Conservation (phyloP, 2,888 invertebrate genomes). For the Epirrita christyi region DNA sequence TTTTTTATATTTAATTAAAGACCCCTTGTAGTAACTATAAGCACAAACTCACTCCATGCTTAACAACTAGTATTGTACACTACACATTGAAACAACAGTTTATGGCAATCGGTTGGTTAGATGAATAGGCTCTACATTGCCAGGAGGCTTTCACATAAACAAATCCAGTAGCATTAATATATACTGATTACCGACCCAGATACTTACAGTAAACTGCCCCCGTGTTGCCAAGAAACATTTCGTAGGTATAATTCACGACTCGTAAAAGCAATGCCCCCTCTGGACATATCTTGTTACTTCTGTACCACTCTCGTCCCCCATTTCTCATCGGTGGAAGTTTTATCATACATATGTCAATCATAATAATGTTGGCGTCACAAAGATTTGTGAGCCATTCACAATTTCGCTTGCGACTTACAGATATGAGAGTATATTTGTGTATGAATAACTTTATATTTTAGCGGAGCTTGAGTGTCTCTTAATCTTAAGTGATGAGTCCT, state of each 20-base stretch:
- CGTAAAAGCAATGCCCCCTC: slow-evolving; percentile 7
- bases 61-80: too few relatives aligned
- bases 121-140: not conserved
- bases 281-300: slow-evolving; percentile 10
- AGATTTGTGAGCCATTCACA: slow-evolving; percentile 37
- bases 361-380: slow-evolving; percentile 42
- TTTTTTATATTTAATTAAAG: too few relatives aligned
- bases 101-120: not conserved
- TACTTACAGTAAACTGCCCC: slow-evolving; percentile 2
- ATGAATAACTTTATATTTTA: slow-evolving; percentile 2
- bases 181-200: slow-evolving; percentile 11
- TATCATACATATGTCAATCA: slow-evolving; percentile 53
- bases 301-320: slow-evolving; percentile 6
- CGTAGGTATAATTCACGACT: slow-evolving; percentile 9
- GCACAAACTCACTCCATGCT: too few relatives aligned
- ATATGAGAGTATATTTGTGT: slow-evolving; percentile 11
- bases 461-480: not conserved
- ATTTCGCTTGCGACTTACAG: slow-evolving; percentile 31
- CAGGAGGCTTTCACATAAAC: slow-evolving; percentile 1
- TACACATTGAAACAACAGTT: slow-evolving; percentile 1
- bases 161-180: slow-evolving; percentile 7
- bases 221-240: slow-evolving; percentile 8
- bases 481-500: slow-evolving; percentile 4
- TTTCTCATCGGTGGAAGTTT: slow-evolving; percentile 41
- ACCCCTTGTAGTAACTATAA: too few relatives aligned